Base-by-base conservation (phyloP, 2,797 vertebrate species). In the Parambassis ranga region DNA sequence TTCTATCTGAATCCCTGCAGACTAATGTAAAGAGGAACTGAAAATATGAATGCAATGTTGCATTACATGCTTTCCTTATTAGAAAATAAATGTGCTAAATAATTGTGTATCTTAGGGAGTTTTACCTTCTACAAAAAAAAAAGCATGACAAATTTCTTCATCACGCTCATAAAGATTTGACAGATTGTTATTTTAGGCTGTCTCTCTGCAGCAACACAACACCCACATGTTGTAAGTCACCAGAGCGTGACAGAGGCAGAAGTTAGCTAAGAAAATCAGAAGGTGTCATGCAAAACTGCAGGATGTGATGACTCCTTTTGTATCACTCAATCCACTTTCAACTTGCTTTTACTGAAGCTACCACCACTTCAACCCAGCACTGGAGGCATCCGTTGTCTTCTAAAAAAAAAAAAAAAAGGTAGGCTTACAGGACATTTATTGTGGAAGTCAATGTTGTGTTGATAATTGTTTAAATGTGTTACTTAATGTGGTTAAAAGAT, bases 391-490 rank as follows among this genome's bases (percentile, higher is more conserved):
- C 13, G 16, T 33, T 28, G 2, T 26, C 49, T 22, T 14, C 44
- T 36, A 13, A 46, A 16, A 28, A 39, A 78, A 75, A 68, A 84
- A 56, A 13, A 46, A 16, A 28, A 39, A 78, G 75, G 68, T 84
- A 56, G 67, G 58, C n/a, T n/a, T n/a, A n/a, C n/a, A n/a, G n/a
- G n/a, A n/a, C n/a, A n/a, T n/a, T n/a, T 26, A 14, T 53, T 56
- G n/a, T 46, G 2, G 7, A 37, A n/a, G 19, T 14, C 53, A 3
- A 57, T 18, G 5, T 28, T n/a, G n/a, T n/a, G n/a, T n/a, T n/a
- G n/a, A n/a, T n/a, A n/a, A n/a, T n/a, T n/a, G n/a, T n/a, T n/a
- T n/a, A n/a, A n/a, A n/a, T n/a, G n/a, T n/a, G n/a, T n/a, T n/a
- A n/a, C n/a, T n/a, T n/a, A n/a, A n/a, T n/a, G n/a, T n/a, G n/a